These are phyloP conservation scores for Vanessa cardui DNA, from an alignment of 2,888 invertebrate genomes.

Conservation along the genomic window DNA sequence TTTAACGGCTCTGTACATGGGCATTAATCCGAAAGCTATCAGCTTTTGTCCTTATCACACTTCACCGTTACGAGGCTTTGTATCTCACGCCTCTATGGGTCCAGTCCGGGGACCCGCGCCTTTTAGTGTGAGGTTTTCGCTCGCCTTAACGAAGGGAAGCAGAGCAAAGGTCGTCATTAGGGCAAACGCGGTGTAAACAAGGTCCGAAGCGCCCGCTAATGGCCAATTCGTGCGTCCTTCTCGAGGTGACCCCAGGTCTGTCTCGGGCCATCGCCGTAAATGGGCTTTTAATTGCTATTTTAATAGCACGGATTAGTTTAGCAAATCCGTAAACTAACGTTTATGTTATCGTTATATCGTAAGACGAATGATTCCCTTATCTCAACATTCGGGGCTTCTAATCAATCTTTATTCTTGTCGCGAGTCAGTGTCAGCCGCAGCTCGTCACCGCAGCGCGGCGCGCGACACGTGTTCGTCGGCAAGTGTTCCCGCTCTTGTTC, in stretches of 20 bases:
- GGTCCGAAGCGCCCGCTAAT: constrained; percentile 82
- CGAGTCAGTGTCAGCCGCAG: constrained; percentile 51
- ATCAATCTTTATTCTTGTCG: constrained; percentile 57
- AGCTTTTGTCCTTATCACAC: constrained; percentile 74
- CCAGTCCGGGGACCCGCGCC: constrained; percentile 75
- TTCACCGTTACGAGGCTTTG: constrained; percentile 54
- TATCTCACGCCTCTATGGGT: constrained; percentile 73
- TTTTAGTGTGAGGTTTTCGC: constrained; percentile 83
- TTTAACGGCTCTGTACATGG: constrained; percentile 81
- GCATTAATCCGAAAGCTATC: constrained; percentile 82
- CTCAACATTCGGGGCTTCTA: constrained; percentile 34
- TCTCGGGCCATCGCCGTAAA: constrained; percentile 73
- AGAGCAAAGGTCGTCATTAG: constrained; percentile 84
- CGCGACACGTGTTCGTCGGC: constrained; percentile 70
- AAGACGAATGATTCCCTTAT: neutral
- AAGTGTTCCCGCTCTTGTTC: constrained; percentile 77
- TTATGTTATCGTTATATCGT: constrained; percentile 30
- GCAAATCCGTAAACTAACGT: constrained; percentile 31
- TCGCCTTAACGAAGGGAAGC: constrained; percentile 84
- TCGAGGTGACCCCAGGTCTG: constrained; percentile 78
- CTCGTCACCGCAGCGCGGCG: constrained; percentile 49
- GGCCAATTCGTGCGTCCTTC: constrained; percentile 81
- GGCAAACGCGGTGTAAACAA: constrained; percentile 83
- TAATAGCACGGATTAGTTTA: constrained; percentile 79
- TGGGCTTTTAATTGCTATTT: constrained; percentile 82